Percentiles rank a stretch among this genome's conserved stretches.
These are phyloP conservation scores for Eilema griseolum DNA, from an alignment of 2,888 invertebrate genomes.

Conservation along the genomic window DNA sequence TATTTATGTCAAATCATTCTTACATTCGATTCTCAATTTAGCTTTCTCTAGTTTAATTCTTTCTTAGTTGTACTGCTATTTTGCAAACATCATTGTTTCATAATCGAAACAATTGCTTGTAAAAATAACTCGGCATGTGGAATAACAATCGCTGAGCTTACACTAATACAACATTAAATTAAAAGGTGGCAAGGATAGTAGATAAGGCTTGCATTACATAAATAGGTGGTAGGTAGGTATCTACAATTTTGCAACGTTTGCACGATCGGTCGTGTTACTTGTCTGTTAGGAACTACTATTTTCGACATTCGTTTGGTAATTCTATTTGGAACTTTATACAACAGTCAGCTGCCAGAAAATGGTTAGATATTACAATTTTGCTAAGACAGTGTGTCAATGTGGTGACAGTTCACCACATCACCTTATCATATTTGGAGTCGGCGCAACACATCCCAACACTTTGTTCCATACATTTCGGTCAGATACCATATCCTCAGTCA, in stretches of 20 bases:
- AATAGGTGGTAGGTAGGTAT: slow-evolving; percentile 5
- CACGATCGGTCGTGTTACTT: slow-evolving; percentile 13
- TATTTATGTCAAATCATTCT: slow-evolving; percentile 12
- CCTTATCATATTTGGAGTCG: background rate
- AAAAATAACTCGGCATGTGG: slow-evolving; percentile 34
- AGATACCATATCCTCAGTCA: background rate
- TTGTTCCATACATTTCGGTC: background rate
- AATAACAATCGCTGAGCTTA: slow-evolving; percentile 35
- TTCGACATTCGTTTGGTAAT: slow-evolving; percentile 5
- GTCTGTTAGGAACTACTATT: background rate
- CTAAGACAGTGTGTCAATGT: too few species aligned
- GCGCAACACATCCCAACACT: too few species aligned
- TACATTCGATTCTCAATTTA: slow-evolving; percentile 20
- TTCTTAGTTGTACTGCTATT: slow-evolving; percentile 27
- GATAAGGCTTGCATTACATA: slow-evolving; percentile 24
- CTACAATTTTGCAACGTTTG: slow-evolving; percentile 15
- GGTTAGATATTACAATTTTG: background rate
- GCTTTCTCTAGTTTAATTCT: slow-evolving; percentile 32
- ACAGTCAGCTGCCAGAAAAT: background rate
- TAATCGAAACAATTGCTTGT: slow-evolving; percentile 43
- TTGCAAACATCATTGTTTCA: slow-evolving; percentile 49
- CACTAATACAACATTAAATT: slow-evolving; percentile 24
- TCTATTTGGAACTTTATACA: background rate
- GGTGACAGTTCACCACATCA: background rate
- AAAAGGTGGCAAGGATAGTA: slow-evolving; percentile 25